These are phyloP conservation scores for Dorcus hopei DNA, from an alignment of 2,888 invertebrate genomes.

Conservation along the genomic window DNA sequence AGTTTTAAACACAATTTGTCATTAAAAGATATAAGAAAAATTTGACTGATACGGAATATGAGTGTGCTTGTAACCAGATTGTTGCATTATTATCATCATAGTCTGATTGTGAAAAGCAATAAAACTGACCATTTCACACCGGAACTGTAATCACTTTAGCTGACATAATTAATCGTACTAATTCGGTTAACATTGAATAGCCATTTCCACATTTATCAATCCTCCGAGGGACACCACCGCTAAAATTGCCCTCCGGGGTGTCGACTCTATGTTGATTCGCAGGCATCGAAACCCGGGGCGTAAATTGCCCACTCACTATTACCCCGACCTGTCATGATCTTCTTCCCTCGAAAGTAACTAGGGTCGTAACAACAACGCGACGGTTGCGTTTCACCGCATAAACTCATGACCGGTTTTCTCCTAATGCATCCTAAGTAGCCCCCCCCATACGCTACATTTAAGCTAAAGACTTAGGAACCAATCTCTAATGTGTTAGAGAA, in stretches of 20 bases:
- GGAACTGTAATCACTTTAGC: constrained; percentile 33
- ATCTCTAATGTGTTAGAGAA: no score
- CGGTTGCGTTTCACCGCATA: background rate
- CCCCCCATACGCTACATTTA: no score
- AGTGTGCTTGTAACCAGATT: background rate
- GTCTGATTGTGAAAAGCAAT: background rate
- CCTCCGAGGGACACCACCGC: constrained; percentile 23
- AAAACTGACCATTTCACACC: constrained; percentile 10
- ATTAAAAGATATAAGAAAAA: no score
- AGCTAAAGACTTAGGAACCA: no score
- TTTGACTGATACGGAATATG: background rate
- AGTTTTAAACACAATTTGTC: no score
- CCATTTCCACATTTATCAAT: constrained; percentile 35
- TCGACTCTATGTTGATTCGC: background rate
- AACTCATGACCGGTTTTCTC: background rate
- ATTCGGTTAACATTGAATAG: constrained; percentile 34
- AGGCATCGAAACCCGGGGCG: background rate
- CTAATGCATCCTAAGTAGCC: no score
- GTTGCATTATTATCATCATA: background rate
- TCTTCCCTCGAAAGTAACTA: background rate
- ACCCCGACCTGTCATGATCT: background rate
- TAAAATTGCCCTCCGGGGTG: constrained; percentile 21
- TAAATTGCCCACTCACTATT: background rate
- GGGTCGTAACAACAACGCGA: background rate
- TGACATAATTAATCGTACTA: constrained; percentile 34